Conservation (phyloP, 2,113 vertebrate genomes). For the Siniperca knerii region DNA sequence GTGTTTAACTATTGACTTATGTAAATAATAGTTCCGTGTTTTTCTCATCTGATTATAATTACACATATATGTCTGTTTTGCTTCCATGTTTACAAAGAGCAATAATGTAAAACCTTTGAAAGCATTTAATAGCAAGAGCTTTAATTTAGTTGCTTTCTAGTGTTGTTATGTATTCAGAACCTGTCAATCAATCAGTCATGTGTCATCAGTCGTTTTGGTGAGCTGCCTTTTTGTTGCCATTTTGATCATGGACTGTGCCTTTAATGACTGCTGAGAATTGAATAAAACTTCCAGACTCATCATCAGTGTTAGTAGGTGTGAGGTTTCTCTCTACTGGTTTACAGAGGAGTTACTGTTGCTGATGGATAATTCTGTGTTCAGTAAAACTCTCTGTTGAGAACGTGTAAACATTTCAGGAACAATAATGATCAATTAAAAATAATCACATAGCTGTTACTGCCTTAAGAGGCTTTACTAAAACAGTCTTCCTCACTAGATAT, state of each 20-base stretch:
- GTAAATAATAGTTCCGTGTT: neutral
- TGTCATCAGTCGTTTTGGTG: neutral
- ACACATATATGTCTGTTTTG: neutral
- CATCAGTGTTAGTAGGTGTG: neutral
- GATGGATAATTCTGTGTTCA: neutral
- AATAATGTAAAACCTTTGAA: neutral
- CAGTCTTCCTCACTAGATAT: neutral
- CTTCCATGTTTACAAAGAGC: neutral
- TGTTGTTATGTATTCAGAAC: neutral
- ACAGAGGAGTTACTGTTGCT: neutral
- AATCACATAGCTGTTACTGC: neutral
- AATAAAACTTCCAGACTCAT: neutral
- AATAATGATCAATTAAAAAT: neutral
- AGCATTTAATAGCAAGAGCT: neutral
- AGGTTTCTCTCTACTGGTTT: neutral
- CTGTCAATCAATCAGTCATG: neutral
- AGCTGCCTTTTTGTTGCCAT: neutral
- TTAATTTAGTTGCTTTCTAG: neutral
- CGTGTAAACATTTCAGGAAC: neutral
- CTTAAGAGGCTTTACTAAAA: neutral
- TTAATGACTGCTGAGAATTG: neutral
- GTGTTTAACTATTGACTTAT: neutral
- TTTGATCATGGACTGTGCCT: neutral
- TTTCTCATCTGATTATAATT: neutral
- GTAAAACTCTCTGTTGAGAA: neutral